Conservation (phyloP, 1,140 invertebrate genomes). For the Diachasmimorpha longicaudata region DNA sequence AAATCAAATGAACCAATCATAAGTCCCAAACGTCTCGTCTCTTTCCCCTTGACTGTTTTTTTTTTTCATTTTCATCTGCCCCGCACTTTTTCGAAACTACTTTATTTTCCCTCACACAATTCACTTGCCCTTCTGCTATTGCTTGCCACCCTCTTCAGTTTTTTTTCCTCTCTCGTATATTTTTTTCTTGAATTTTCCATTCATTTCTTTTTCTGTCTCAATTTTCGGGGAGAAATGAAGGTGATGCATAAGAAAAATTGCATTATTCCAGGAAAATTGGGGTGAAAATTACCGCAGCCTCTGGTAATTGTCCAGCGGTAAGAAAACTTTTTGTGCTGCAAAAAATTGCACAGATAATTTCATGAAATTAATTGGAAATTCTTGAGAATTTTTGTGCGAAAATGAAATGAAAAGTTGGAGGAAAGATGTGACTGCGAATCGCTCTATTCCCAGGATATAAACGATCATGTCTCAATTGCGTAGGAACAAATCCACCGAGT, state of each 20-base stretch:
- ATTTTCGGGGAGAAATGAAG: too few relatives aligned
- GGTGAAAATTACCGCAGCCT: too few relatives aligned
- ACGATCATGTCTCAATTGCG: constrained; percentile 48
- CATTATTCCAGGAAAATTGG: neutral
- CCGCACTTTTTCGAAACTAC: neutral
- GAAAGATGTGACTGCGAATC: constrained; percentile 36
- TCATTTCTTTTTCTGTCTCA: too few relatives aligned
- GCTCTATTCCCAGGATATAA: constrained; percentile 53
- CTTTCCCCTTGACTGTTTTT: neutral
- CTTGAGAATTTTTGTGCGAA: neutral
- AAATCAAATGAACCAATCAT: constrained; percentile 42
- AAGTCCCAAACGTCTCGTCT: constrained; percentile 29
- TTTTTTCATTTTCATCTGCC: constrained; percentile 17
- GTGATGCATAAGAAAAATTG: neutral
- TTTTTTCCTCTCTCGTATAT: too few relatives aligned
- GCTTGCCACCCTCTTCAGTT: too few relatives aligned
- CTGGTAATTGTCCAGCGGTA: too few relatives aligned
- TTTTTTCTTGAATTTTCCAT: neutral
- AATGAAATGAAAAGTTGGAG: neutral
- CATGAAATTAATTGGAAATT: too few relatives aligned
- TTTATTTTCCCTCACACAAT: constrained; percentile 10
- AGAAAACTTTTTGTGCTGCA: too few relatives aligned
- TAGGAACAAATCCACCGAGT: constrained; percentile 48
- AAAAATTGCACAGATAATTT: too few relatives aligned
- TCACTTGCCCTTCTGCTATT: constrained; percentile 4